A percentile compares a stretch with the other conserved stretches of the same genome.
phyloP scores from a whole-genome alignment of 2,113 vertebrate species.

The Leucosticte australis region DNA sequence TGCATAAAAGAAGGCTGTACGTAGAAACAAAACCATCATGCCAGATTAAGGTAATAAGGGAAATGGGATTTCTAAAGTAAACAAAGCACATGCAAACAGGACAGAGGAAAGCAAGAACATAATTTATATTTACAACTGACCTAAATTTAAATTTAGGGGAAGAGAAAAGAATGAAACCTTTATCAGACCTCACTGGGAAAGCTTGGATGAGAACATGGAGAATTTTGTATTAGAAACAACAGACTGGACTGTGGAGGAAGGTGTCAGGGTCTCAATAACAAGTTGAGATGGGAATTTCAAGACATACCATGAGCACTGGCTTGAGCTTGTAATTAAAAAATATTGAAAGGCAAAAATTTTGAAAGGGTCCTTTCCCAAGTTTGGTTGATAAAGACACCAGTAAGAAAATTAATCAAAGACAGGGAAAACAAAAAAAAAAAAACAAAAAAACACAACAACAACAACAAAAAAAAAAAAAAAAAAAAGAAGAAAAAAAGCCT shows the following conservation, averaged over 20 bases:
- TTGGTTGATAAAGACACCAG: not conserved
- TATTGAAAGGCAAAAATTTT: not conserved
- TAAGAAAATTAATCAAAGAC: not conserved
- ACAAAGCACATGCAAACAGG: not conserved
- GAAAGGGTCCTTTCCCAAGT: accelerated
- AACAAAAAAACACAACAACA: too few relatives aligned
- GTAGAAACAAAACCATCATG: not conserved
- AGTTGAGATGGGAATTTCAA: not conserved
- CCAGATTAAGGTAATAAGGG: not conserved
- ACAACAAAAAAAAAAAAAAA: not conserved
- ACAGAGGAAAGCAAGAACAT: not conserved
- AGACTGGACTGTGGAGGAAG: not conserved
- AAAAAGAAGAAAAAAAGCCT: accelerated
- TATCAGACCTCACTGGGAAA: not conserved
- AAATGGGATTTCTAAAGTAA: slow-evolving; percentile 11
- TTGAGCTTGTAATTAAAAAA: not conserved
- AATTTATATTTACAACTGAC: not conserved
- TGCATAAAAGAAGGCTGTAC: not conserved
- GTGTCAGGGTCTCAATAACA: not conserved
- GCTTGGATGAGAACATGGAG: not conserved
- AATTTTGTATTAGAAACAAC: not conserved
- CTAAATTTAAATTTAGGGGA: not conserved
- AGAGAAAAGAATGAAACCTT: not conserved
- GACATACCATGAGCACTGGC: accelerated
- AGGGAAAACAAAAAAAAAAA: not conserved